phyloP scores from a whole-genome alignment of 2,797 vertebrate species.

The Phaenicophaeus curvirostris region DNA sequence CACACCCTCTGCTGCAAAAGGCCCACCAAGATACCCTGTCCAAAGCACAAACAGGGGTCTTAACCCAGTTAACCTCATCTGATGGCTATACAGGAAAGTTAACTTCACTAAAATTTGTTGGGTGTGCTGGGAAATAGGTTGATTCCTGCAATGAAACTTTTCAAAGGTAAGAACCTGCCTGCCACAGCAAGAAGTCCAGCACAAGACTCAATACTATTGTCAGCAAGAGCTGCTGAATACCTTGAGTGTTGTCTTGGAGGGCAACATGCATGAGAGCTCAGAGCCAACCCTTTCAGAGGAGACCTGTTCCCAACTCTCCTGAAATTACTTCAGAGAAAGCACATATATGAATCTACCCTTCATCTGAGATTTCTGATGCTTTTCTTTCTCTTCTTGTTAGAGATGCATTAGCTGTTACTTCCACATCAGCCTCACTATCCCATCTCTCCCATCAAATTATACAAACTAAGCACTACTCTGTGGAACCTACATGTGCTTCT shows the following conservation, averaged over 20 bases:
- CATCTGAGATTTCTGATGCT: background rate
- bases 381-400: background rate
- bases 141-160: background rate
- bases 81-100: background rate
- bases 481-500: background rate
- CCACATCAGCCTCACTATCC: background rate
- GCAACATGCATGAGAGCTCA: background rate
- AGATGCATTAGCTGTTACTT: background rate
- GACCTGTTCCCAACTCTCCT: background rate
- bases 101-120: background rate
- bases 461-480: background rate
- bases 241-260: background rate
- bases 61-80: background rate
- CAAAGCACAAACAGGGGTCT: background rate
- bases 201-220: fast-evolving
- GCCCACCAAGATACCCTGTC: background rate
- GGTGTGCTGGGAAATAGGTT: background rate
- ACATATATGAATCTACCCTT: background rate
- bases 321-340: background rate
- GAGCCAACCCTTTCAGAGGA: background rate
- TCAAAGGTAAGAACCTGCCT: background rate
- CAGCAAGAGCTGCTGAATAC: background rate
- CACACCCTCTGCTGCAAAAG: background rate
- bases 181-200: background rate
- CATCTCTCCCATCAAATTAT: background rate